Base-by-base conservation (phyloP, 2,113 vertebrate genomes). In the Psilopogon haemacephalus region DNA sequence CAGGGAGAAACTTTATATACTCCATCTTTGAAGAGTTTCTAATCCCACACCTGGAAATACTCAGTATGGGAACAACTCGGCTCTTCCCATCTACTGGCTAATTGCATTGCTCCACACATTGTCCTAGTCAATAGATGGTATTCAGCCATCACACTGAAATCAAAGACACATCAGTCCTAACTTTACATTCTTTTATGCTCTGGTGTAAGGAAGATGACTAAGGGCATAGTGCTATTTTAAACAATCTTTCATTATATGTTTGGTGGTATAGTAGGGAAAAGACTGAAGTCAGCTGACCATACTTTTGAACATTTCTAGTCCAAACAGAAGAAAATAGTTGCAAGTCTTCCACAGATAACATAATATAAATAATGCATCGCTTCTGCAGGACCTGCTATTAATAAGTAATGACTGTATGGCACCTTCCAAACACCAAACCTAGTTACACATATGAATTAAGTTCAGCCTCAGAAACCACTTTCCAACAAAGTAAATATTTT, bases 401-500 rank as follows among this genome's bases (percentile, higher is more conserved):
- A 89, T 94, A 85, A 96, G 69, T 95, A 95, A 96, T 95, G 93
- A 94, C 54, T 74, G 89, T 72, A 91, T 90, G 82, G 91, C 95
- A 96, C 89, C 95, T 96, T 95, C 85, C 93, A 93, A 96, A 95
- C 93, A 93, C 64, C 56, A 94, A 96, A 95, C 72, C 91, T 94
- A 89, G 96, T 95, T 96, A 95, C 94, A 95, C 94, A 91, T 94
- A 95, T 88, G 91, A 96, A 95, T 96, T 96, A 94, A 95, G 90
- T 86, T 88, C 85, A 91, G 82, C 75, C 78, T 65, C 82, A 91
- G 88, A 94, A 94, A 71, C 72, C 62, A 21, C 73, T 84, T 85
- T 58, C 54, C 52, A 94, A 56, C 72, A 92, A 94, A 95, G 96
- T 91, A 96, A 96, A 94, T 91, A 95, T 95, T 92, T 94, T 85